Evolutionary conservation across 2,113 vertebrate species (phyloP).

Genomic region (Neogale vison): DNA sequence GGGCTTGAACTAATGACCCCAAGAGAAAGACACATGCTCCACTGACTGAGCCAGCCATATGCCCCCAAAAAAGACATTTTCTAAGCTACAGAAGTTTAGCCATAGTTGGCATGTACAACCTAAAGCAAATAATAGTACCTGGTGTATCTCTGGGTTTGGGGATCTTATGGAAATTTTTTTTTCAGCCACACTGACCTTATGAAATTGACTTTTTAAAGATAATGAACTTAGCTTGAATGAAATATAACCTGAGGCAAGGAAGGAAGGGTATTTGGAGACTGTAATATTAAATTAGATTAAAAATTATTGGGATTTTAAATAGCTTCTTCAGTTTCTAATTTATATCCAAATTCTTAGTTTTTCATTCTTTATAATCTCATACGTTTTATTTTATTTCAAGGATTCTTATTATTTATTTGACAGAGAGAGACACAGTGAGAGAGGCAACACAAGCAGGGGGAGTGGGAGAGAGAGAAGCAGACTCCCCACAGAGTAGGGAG

Average conservation of each 20-base stretch:
- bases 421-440: no score
- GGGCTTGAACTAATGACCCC: background rate
- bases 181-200: background rate
- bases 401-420: no score
- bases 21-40: background rate
- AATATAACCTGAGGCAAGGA: background rate
- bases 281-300: background rate
- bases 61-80: background rate
- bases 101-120: background rate
- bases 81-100: background rate
- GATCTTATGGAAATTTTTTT: background rate
- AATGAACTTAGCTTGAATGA: constrained; percentile 15
- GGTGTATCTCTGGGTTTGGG: background rate
- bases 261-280: background rate
- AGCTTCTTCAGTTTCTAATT: background rate
- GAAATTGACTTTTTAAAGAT: constrained; percentile 17
- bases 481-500: no score
- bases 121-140: background rate
- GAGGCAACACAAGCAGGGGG: no score
- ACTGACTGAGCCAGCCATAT: background rate
- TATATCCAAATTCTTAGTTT: background rate
- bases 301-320: background rate
- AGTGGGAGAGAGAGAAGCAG: no score
- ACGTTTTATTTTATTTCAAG: background rate
- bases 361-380: background rate